Conservation (phyloP, 2,888 invertebrate species). For the Epinotia nisella region DNA sequence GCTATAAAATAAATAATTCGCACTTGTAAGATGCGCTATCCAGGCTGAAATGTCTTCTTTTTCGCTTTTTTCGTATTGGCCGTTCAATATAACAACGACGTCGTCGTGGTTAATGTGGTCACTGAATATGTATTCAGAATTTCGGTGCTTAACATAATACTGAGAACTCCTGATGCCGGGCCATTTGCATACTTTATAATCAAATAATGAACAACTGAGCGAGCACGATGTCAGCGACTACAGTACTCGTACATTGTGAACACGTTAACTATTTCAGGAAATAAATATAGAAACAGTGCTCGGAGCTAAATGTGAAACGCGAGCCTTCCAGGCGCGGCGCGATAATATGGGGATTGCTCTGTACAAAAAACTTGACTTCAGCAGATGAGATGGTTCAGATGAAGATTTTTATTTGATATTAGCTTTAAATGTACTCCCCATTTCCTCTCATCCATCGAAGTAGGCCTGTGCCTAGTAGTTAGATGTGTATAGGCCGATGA, state of each 20-base stretch:
- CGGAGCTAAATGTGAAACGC: conserved; percentile 2
- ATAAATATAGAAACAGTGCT: conserved; percentile 13
- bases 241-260: conserved; percentile 13
- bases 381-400: neutral
- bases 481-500: no score
- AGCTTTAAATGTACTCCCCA: no score
- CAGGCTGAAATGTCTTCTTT: neutral
- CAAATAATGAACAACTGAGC: conserved; percentile 37
- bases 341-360: conserved; percentile 1
- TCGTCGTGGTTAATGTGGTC: conserved; percentile 55
- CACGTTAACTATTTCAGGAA: conserved; percentile 17
- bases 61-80: neutral
- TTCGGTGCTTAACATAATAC: conserved; percentile 55
- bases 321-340: neutral
- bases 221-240: conserved; percentile 24
- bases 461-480: no score
- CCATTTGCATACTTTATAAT: conserved; percentile 45
- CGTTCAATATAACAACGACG: neutral
- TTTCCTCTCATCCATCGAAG: no score
- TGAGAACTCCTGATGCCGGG: conserved; percentile 45
- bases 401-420: no score
- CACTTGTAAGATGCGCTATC: neutral
- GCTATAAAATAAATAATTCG: neutral
- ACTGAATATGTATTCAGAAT: conserved; percentile 65
- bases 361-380: neutral